These are phyloP conservation scores for Anastatus disparis DNA, from an alignment of 1,140 invertebrate genomes.

Conservation along the genomic window DNA sequence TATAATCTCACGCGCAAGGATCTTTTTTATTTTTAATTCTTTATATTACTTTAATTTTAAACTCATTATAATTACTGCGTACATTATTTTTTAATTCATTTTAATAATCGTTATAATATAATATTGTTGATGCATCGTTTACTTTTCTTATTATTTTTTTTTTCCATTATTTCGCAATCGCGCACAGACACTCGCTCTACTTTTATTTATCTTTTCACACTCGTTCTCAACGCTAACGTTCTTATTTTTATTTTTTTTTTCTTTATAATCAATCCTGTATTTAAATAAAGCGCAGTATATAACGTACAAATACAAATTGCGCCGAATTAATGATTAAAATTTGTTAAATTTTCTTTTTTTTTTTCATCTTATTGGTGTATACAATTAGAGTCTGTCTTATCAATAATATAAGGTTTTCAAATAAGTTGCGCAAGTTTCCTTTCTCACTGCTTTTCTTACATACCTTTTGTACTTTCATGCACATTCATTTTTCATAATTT, in stretches of 20 bases:
- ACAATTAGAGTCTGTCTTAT: constrained; percentile 7
- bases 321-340: neutral
- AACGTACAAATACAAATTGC: constrained; percentile 22
- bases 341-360: too few species aligned
- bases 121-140: constrained; percentile 26
- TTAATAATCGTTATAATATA: constrained; percentile 36
- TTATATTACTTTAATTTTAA: too few species aligned
- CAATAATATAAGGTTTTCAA: constrained; percentile 5
- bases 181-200: too few species aligned
- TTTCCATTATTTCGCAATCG: too few species aligned
- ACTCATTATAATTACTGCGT: constrained; percentile 10
- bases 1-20: constrained; percentile 6
- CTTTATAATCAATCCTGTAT: constrained; percentile 12
- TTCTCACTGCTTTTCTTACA: neutral
- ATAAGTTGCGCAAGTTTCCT: constrained; percentile 15
- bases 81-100: constrained; percentile 30
- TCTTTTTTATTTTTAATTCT: too few species aligned
- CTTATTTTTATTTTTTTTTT: neutral
- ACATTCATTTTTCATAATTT: constrained; percentile 24
- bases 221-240: neutral
- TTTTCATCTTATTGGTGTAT: neutral
- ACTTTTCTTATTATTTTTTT: too few species aligned
- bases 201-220: neutral
- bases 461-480: constrained; percentile 3
- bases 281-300: neutral